Evolutionary conservation across 1,140 invertebrate genomes (phyloP).

Genomic region (Trachelipus rathkii): DNA sequence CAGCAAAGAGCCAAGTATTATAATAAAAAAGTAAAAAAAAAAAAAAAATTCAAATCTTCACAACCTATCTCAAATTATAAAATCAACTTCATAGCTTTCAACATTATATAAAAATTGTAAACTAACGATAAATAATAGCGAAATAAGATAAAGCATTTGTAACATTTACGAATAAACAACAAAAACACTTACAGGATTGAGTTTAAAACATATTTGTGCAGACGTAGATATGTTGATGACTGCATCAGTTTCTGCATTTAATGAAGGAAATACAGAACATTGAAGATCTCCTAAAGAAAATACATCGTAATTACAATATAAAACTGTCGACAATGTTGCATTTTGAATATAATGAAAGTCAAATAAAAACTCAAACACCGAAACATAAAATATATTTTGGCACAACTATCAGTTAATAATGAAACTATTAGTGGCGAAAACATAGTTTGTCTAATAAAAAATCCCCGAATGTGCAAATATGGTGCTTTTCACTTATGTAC

Average conservation of each 20-base stretch:
- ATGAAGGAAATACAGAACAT: slow-evolving; percentile 73
- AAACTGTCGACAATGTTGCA: too few relatives aligned
- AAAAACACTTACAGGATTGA: slow-evolving; percentile 47
- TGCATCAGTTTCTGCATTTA: slow-evolving; percentile 61
- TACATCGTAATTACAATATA: neutral
- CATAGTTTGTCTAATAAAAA: too few relatives aligned
- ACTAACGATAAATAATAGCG: too few relatives aligned
- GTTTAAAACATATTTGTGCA: slow-evolving; percentile 74
- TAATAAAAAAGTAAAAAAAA: too few relatives aligned
- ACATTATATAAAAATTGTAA: too few relatives aligned
- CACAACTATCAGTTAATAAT: neutral
- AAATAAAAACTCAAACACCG: neutral
- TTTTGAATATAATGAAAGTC: too few relatives aligned
- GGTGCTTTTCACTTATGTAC: too few relatives aligned
- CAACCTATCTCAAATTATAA: too few relatives aligned
- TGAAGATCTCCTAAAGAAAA: slow-evolving; percentile 59
- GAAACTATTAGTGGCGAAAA: neutral
- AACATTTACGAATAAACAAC: neutral
- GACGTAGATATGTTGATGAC: slow-evolving; percentile 85
- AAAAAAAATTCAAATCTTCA: too few relatives aligned
- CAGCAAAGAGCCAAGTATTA: too few relatives aligned
- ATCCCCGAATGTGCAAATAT: too few relatives aligned
- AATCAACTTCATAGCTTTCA: too few relatives aligned
- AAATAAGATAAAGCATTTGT: neutral
- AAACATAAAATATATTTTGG: neutral